Conservation (phyloP, 2,888 invertebrate species). For the Drosophila putrida region DNA sequence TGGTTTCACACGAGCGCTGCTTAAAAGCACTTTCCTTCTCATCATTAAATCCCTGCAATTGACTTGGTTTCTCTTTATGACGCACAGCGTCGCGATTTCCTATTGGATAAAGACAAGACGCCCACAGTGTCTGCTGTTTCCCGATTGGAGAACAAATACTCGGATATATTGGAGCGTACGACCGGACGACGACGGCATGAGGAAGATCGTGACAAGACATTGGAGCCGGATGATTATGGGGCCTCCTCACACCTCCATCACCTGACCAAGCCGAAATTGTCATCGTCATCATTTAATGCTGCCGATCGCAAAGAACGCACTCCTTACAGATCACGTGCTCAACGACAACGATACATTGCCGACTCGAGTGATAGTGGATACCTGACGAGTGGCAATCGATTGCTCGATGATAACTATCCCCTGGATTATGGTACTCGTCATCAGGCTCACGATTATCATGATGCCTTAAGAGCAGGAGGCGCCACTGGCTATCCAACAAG, state of each 20-base stretch:
- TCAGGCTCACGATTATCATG: conserved; percentile 81
- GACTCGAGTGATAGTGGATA: conserved; percentile 84
- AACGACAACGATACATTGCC: conserved; percentile 80
- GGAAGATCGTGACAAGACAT: conserved; percentile 89
- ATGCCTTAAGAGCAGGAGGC: conserved; percentile 73
- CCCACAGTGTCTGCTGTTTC: conserved; percentile 87
- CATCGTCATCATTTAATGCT: conserved; percentile 86
- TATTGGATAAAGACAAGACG: conserved; percentile 84
- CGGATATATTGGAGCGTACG: conserved; percentile 90
- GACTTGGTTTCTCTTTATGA: conserved; percentile 64
- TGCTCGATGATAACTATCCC: conserved; percentile 82
- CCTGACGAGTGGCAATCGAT: conserved; percentile 71
- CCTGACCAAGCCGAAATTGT: conserved; percentile 87
- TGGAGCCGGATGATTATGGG: conserved; percentile 87
- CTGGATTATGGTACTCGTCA: conserved; percentile 80
- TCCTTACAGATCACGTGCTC: conserved; percentile 82
- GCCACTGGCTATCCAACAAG: conserved; percentile 73
- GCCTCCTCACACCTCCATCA: conserved; percentile 90
- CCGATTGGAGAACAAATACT: conserved; percentile 92
- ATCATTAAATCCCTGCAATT: conserved; percentile 53
- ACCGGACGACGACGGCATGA: conserved; percentile 87
- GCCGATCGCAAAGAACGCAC: conserved; percentile 84
- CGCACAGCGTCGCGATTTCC: conserved; percentile 79
- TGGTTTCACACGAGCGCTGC: conserved; percentile 79
- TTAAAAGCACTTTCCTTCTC: conserved; percentile 71